Evolutionary conservation across 2,888 invertebrate genomes (phyloP).

Genomic region (Arenicola marina): DNA sequence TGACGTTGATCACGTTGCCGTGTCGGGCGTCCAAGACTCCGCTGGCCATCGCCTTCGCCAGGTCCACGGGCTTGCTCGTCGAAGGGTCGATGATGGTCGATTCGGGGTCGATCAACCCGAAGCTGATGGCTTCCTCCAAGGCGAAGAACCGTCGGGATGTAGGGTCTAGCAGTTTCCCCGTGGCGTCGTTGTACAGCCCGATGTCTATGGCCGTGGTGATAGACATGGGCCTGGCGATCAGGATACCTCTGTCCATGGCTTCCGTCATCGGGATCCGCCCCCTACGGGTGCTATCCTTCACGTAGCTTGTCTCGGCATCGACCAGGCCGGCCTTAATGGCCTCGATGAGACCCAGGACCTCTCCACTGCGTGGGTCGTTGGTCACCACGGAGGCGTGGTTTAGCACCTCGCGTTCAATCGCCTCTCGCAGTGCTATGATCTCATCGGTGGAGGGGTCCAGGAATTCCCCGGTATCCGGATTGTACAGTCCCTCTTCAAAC

Average conservation of each 20-base stretch:
- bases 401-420: conserved; percentile 28
- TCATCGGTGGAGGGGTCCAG: conserved; percentile 81
- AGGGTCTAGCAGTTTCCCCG: conserved; percentile 37
- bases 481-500: conserved; percentile 82
- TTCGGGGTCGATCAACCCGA: conserved; percentile 31
- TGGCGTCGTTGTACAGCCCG: conserved; percentile 35
- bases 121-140: conserved; percentile 32
- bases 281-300: conserved; percentile 40
- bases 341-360: conserved; percentile 33
- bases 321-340: conserved; percentile 69
- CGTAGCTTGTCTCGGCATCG: conserved; percentile 72
- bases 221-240: conserved; percentile 33
- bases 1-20: conserved; percentile 34
- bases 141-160: conserved; percentile 32
- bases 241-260: conserved; percentile 69
- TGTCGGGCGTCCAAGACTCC: conserved; percentile 33
- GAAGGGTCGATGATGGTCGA: conserved; percentile 35
- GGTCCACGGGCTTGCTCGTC: conserved; percentile 24
- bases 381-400: conserved; percentile 31
- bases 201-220: conserved; percentile 34
- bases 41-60: conserved; percentile 29
- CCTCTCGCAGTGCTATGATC: conserved; percentile 70
- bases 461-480: conserved; percentile 70
- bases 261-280: conserved; percentile 78
- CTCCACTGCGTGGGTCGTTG: conserved; percentile 31